These are phyloP conservation scores for Poliocrania exsul DNA, from an alignment of 2,797 vertebrate genomes.

Conservation along the genomic window DNA sequence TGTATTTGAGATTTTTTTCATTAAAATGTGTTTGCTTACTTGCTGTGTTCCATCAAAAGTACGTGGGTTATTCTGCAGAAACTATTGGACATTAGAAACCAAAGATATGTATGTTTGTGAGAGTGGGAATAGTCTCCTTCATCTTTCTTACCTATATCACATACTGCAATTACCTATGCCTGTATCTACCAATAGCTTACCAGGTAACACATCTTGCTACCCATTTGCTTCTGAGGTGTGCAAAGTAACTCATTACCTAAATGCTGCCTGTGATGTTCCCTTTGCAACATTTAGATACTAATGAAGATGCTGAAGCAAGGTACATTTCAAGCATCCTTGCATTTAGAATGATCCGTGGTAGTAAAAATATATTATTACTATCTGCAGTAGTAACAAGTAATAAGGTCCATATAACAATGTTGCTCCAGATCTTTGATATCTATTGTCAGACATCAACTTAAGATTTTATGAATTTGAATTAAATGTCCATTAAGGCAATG, in stretches of 20 bases:
- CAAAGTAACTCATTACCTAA: not conserved
- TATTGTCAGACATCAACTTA: not conserved
- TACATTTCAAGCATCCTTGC: not conserved
- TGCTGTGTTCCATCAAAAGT: not conserved
- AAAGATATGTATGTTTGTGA: not conserved
- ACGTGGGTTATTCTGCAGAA: not conserved
- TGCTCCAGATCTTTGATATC: not conserved
- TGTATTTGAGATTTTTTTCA: accelerated
- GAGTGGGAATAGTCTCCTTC: not conserved
- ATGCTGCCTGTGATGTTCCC: not conserved
- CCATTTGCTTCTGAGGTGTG: not conserved
- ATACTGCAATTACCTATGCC: accelerated
- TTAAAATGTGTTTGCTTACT: not conserved
- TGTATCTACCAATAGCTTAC: not conserved
- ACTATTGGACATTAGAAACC: not conserved
- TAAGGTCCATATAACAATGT: not conserved
- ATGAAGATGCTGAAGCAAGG: not conserved
- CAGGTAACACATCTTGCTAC: not conserved
- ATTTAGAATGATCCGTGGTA: not conserved
- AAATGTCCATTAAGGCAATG: not conserved
- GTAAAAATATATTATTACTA: not conserved
- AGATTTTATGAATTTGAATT: not conserved
- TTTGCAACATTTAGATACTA: not conserved
- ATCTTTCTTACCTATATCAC: accelerated
- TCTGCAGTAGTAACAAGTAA: not conserved